Base-by-base conservation (phyloP, 2,888 invertebrate genomes). In the Pherbina coryleti region DNA sequence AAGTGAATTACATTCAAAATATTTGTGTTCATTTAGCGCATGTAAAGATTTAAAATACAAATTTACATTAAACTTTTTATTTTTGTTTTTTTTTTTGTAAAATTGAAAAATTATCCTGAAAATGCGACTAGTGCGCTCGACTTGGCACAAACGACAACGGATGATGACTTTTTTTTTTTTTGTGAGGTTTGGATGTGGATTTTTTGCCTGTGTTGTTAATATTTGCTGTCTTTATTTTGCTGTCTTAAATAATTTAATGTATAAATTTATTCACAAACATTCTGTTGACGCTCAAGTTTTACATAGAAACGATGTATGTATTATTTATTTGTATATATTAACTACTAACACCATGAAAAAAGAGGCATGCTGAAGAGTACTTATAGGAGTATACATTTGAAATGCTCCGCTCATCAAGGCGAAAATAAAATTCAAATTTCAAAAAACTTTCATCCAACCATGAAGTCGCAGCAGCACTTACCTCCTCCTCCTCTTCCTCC, bases 231-330 rank as follows among this genome's bases (percentile, higher is more conserved):
- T 3, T 25, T 19, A 19, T 57, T 9, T 19, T 57, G 22, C 57
- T 57, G n/a, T 60, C 57, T 44, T 44, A 44, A 44, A 44, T 44
- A 44, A 28, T 60, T 60, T 60, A 22, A 60, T 60, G 22, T 60
- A 60, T 28, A 60, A 60, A 60, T 60, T 60, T 25, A 60, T 60
- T 25, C 57, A 60, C 57, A 28, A 60, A 25, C 57, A 60, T 25
- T 60, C 28, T 60, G 57, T 25, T 60, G 25, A 25, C 28, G 22
- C 25, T 44, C 11, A 44, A 44, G 3, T 11, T 44, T 11, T 44
- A 44, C 44, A 44, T 44, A 44, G 2, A 37, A 8, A 37, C 7
- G 37, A 37, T 8, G 8, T 37, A 37, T 37, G 37, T 37, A 37
- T 37, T 7, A 4, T 37, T 7, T 8, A 37, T 37, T 7, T 37